These are phyloP conservation scores for Colinus virginianus DNA, from an alignment of 2,113 vertebrate genomes.

Conservation along the genomic window DNA sequence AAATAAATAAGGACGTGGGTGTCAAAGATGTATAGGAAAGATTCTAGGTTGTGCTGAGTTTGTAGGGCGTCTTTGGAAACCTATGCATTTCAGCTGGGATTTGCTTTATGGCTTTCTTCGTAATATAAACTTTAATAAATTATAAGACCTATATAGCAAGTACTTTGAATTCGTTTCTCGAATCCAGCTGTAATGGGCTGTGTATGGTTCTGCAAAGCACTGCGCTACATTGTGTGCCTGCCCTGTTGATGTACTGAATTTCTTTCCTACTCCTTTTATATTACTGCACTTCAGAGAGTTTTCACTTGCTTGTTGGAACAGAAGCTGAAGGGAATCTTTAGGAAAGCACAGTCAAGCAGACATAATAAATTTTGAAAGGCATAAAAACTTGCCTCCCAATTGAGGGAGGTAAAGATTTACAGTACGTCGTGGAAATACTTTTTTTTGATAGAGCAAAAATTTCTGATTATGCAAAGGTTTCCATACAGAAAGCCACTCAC, in stretches of 20 bases:
- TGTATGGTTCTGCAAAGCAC: slow-evolving; percentile 5
- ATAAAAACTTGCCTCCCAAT: slow-evolving; percentile 48
- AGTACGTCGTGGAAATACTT: slow-evolving; percentile 41
- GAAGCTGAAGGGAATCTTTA: slow-evolving; percentile 55
- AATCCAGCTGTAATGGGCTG: slow-evolving; percentile 10
- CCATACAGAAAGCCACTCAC: not conserved
- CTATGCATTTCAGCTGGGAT: not conserved
- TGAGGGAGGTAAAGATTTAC: slow-evolving; percentile 65
- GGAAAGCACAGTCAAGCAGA: slow-evolving; percentile 61
- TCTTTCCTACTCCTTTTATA: slow-evolving; percentile 41
- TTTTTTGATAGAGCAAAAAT: slow-evolving; percentile 27
- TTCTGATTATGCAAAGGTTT: not conserved
- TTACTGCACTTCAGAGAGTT: slow-evolving; percentile 56
- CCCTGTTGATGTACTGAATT: slow-evolving; percentile 48
- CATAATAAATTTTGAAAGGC: slow-evolving; percentile 61
- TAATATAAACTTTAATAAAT: slow-evolving; percentile 59
- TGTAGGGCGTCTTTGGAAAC: not conserved
- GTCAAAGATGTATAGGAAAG: not conserved
- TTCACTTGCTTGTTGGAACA: slow-evolving; percentile 56
- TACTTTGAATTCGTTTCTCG: slow-evolving; percentile 31
- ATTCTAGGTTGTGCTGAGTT: not conserved
- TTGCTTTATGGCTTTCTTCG: slow-evolving; percentile 36
- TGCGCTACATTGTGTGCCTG: not conserved
- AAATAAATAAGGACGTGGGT: not conserved
- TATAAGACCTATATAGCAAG: slow-evolving; percentile 20